Evolutionary conservation across 2,888 invertebrate genomes (phyloP).

Genomic region (Nephrotoma guestfalica): DNA sequence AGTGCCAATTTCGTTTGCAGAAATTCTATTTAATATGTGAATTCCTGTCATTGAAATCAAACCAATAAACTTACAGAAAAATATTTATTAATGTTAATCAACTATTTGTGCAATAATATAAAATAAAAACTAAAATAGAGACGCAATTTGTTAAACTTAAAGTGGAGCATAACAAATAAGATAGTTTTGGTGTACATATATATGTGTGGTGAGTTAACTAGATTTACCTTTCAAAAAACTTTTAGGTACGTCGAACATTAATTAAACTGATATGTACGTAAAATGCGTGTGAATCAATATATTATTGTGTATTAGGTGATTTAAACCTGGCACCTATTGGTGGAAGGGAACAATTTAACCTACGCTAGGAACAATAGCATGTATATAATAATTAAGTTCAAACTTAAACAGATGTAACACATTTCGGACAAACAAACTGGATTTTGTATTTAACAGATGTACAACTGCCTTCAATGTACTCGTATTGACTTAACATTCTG

Average conservation of each 20-base stretch:
- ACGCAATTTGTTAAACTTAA: background rate
- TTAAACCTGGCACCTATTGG: background rate
- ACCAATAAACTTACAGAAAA: too few species aligned
- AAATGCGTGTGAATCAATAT: background rate
- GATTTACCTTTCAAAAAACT: background rate
- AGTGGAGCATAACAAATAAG: background rate
- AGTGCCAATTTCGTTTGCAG: background rate
- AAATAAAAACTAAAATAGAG: background rate
- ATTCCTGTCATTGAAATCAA: too few species aligned
- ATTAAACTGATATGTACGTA: background rate
- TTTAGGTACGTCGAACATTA: background rate
- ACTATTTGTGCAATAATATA: background rate
- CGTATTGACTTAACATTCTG: background rate
- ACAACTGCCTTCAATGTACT: too few species aligned
- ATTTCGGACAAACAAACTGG: background rate
- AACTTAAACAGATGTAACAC: background rate
- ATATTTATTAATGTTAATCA: background rate
- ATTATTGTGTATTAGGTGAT: background rate
- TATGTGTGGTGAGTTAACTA: background rate
- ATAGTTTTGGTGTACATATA: background rate
- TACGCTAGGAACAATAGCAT: background rate
- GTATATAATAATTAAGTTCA: background rate
- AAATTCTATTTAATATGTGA: too few species aligned
- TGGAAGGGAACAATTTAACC: background rate
- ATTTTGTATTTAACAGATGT: background rate